Base-by-base conservation (phyloP, 2,888 invertebrate genomes). In the Pegoplata infirma region DNA sequence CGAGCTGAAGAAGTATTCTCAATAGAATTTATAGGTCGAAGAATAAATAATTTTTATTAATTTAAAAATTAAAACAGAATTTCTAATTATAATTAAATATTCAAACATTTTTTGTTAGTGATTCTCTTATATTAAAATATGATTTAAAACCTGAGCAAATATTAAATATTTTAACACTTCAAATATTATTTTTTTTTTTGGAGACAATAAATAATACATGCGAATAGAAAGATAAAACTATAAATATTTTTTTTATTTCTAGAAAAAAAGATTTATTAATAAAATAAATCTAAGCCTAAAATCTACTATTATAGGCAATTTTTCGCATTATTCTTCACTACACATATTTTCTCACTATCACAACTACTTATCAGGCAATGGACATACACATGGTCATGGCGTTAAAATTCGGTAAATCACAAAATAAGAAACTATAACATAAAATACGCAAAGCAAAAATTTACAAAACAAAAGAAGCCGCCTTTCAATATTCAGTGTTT, bases 401-500 rank as follows among this genome's bases (percentile, higher is more conserved):
- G 56, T 58, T 53, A 19, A 44, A 59, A 46, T 53, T 74, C 59
- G 51, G 64, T 46, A 61, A 71, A 71, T 66, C 69, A 74, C 36
- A 55, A 63, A n/a, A 36, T 46, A 10, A 63, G 21, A 67, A 74
- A 64, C 47, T 78, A 53, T 64, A 69, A 59, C 67, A 64, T 16
- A 53, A 19, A 53, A 23, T 25, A 19, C n/a, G 23, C 21, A 6
- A 25, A n/a, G 21, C 44, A 32, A 16, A 3, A 36, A 36, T n/a
- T n/a, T n/a, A n/a, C 23, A 44, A 71, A 79, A 47, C 44, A 66
- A 67, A 49, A 56, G n/a, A 75, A 51, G 56, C 78, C 78, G 78
- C 74, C 61, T 75, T n/a, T 71, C 69, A 66, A 32, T 74, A 71
- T 17, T n/a, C n/a, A n/a, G n/a, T n/a, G n/a, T n/a, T n/a, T n/a